phyloP scores from a whole-genome alignment of 1,140 invertebrate species.

The Sminthurinus signatus region DNA sequence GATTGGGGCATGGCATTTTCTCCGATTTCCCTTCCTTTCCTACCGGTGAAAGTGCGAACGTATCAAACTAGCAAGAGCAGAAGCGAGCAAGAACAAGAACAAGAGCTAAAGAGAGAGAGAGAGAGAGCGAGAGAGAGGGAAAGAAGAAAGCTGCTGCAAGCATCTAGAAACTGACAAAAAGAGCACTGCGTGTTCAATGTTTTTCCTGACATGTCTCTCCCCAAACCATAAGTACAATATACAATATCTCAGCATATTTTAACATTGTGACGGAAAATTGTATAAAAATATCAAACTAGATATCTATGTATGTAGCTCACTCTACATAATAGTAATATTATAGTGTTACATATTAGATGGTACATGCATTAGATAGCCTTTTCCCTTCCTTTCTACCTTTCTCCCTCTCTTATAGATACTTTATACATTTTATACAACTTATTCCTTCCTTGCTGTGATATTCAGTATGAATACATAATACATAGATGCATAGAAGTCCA shows the following conservation, averaged over 20 bases:
- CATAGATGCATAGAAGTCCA: not conserved
- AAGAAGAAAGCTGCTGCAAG: too few relatives aligned
- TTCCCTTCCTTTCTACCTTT: not conserved
- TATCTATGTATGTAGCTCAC: not conserved
- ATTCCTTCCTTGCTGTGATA: not conserved
- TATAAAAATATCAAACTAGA: not conserved
- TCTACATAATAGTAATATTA: not conserved
- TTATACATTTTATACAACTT: not conserved
- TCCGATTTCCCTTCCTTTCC: conserved; percentile 9
- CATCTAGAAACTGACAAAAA: too few relatives aligned
- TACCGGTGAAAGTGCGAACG: conserved; percentile 16
- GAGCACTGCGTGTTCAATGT: too few relatives aligned
- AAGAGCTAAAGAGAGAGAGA: not conserved
- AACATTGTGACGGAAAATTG: not conserved
- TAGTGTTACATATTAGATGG: not conserved
- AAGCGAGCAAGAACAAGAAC: not conserved
- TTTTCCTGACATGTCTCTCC: too few relatives aligned
- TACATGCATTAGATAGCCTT: not conserved
- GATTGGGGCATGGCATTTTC: conserved; percentile 14
- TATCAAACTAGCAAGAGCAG: not conserved
- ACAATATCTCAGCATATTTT: too few relatives aligned
- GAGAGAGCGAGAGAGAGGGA: too few relatives aligned
- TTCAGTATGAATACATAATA: not conserved
- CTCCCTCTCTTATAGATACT: not conserved
- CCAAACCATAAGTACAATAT: too few relatives aligned